A percentile compares a stretch with the other conserved stretches of the same genome.
These are phyloP conservation scores for Periplaneta americana DNA, from an alignment of 1,140 invertebrate species.

Conservation along the genomic window DNA sequence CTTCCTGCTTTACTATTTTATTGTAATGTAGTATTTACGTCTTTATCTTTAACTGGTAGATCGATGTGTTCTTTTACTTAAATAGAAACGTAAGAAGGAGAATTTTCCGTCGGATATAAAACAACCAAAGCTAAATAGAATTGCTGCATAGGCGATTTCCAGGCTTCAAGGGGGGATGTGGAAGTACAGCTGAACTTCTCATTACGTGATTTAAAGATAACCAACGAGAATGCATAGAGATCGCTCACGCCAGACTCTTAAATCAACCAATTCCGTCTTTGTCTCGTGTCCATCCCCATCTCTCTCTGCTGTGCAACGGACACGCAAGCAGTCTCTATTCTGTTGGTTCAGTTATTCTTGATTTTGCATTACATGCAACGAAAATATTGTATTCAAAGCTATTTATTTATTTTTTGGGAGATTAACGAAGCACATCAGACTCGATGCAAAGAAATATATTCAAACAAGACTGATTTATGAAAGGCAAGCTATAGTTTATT, in stretches of 20 bases:
- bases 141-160: neutral
- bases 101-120: neutral
- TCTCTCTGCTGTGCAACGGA: neutral
- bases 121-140: neutral
- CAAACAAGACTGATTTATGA: no score
- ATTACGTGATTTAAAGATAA: neutral
- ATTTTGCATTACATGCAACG: no score
- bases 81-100: neutral
- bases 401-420: no score
- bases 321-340: no score
- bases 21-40: neutral
- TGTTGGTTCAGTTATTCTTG: no score
- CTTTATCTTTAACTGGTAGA: neutral
- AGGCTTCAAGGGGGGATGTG: neutral
- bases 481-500: no score
- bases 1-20: neutral
- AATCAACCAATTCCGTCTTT: neutral
- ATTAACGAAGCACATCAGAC: no score
- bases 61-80: neutral
- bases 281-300: neutral
- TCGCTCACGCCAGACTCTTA: neutral
- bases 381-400: no score
- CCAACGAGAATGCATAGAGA: neutral
- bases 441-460: no score
- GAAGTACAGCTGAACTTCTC: neutral